Conservation (phyloP, 2,888 invertebrate genomes). For the Perizoma affinitatum region DNA sequence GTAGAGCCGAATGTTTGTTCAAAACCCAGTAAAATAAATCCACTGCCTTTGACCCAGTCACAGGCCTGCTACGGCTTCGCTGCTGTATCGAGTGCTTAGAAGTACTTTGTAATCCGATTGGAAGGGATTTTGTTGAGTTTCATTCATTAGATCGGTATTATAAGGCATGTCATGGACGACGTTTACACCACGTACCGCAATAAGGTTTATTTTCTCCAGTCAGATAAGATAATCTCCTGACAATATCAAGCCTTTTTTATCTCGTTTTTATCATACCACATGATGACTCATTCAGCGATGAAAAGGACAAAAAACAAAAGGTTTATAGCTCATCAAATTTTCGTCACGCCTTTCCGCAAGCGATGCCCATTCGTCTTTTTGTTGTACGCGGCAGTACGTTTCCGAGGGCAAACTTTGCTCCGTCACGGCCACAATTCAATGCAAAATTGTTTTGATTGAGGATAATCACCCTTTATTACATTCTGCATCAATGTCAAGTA, state of each 20-base stretch:
- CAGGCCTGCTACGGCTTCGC: conserved; percentile 53
- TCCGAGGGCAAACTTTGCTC: conserved; percentile 45
- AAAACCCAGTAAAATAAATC: conserved; percentile 45
- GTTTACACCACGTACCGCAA: conserved; percentile 15
- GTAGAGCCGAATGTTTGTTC: conserved; percentile 29
- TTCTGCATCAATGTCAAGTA: conserved; percentile 45
- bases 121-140: conserved; percentile 39
- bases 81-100: conserved; percentile 45
- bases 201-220: background rate
- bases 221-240: conserved; percentile 13
- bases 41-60: conserved; percentile 60
- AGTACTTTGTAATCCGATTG: conserved; percentile 61
- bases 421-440: conserved; percentile 47
- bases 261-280: conserved; percentile 5
- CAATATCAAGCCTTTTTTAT: conserved; percentile 8
- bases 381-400: conserved; percentile 39
- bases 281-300: conserved; percentile 18
- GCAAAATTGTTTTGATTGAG: conserved; percentile 56
- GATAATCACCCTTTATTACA: conserved; percentile 52
- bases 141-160: conserved; percentile 39
- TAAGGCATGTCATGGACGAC: conserved; percentile 29
- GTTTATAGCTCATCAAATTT: conserved; percentile 37
- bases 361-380: conserved; percentile 35
- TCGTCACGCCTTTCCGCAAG: conserved; percentile 40
- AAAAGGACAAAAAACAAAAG: conserved; percentile 26